These are phyloP conservation scores for Noturus placidus DNA, from an alignment of 2,113 vertebrate genomes.

Conservation along the genomic window DNA sequence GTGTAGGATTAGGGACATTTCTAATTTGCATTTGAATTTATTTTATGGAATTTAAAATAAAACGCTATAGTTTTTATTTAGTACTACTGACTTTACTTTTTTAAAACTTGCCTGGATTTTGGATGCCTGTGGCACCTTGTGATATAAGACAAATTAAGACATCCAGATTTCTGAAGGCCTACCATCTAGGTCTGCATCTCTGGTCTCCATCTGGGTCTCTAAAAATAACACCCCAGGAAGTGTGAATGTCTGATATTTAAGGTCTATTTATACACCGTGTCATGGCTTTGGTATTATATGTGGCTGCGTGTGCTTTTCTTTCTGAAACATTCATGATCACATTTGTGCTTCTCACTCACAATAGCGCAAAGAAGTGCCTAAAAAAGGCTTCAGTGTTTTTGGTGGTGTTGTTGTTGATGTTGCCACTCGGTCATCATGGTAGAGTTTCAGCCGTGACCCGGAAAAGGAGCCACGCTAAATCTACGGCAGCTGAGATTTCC, in stretches of 20 bases:
- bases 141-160: background rate
- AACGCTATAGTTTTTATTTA: background rate
- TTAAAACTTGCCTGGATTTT: background rate
- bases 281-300: slow-evolving; percentile 3
- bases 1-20: background rate
- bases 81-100: background rate
- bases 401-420: slow-evolving; percentile 19
- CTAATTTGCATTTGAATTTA: background rate
- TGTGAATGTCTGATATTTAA: background rate
- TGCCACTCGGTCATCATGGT: background rate
- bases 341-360: slow-evolving; percentile 26
- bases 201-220: background rate
- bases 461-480: slow-evolving; percentile 22
- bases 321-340: slow-evolving; percentile 1
- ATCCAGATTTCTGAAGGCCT: background rate
- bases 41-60: background rate
- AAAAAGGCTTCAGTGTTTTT: slow-evolving; percentile 26
- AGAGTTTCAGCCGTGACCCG: background rate
- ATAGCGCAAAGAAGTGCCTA: slow-evolving; percentile 14
- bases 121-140: background rate
- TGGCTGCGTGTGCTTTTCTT: slow-evolving; percentile 1
- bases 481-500: background rate
- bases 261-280: background rate
- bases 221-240: background rate
- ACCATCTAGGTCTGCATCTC: background rate